phyloP scores from a whole-genome alignment of 2,113 vertebrate species.

The Salvelinus namaycush region DNA sequence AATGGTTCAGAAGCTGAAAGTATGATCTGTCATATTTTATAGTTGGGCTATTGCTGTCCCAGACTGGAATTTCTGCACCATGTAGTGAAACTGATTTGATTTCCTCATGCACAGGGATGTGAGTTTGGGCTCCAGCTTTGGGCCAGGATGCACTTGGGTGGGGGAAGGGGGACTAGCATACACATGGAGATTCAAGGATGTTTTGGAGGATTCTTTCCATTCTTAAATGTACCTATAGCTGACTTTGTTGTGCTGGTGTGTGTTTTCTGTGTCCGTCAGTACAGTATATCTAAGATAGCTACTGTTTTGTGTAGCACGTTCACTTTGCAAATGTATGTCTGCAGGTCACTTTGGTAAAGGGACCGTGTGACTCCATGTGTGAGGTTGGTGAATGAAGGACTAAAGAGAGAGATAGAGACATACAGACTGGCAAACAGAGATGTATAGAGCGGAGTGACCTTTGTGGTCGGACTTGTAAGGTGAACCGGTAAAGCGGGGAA shows the following conservation, averaged over 20 bases:
- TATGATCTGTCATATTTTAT: conserved; percentile 67
- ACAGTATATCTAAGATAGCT: not conserved
- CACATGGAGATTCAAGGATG: conserved; percentile 24
- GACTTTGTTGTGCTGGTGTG: not conserved
- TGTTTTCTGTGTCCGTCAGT: not conserved
- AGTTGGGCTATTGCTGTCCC: conserved; percentile 55
- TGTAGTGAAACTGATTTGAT: conserved; percentile 67
- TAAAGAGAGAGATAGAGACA: conserved; percentile 15
- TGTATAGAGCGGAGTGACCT: conserved; percentile 51
- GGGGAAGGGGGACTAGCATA: conserved; percentile 27
- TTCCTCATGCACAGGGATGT: conserved; percentile 60
- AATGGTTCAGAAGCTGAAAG: conserved; percentile 57
- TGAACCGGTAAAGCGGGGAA: conserved; percentile 60
- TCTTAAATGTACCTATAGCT: conserved; percentile 24
- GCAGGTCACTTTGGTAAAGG: not conserved
- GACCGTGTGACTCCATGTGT: not conserved
- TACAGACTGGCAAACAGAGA: conserved; percentile 39
- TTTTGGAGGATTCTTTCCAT: not conserved
- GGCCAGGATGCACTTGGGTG: conserved; percentile 34
- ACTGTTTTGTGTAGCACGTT: not conserved
- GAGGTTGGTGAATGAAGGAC: not conserved
- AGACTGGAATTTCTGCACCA: conserved; percentile 61
- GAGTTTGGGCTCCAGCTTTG: conserved; percentile 35
- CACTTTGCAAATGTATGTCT: not conserved
- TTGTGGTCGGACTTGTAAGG: conserved; percentile 39